These are phyloP conservation scores for Ovis aries DNA, from an alignment of 2,113 vertebrate genomes.

Conservation along the genomic window DNA sequence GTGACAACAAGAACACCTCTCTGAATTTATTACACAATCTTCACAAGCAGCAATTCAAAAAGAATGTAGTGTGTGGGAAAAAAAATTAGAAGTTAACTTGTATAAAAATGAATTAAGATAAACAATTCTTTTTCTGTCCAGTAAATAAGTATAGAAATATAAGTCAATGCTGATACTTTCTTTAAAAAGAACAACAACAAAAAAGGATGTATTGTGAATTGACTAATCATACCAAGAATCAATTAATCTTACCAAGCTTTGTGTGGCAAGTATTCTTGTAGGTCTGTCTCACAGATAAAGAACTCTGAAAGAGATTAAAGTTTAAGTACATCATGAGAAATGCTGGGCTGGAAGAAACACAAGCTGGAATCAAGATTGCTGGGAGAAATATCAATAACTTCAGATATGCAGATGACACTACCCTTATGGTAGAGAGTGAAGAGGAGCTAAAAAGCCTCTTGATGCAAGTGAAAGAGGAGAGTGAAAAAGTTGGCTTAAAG, in stretches of 20 bases:
- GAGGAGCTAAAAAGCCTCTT: too few relatives aligned
- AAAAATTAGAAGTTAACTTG: not conserved
- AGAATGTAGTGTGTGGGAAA: not conserved
- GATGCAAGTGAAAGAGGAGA: too few relatives aligned
- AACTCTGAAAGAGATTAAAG: not conserved
- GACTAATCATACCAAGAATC: not conserved
- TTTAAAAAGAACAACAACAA: not conserved
- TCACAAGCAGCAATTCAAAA: not conserved
- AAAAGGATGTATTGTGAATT: not conserved
- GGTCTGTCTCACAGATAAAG: not conserved
- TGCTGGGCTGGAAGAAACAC: too few relatives aligned
- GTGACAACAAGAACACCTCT: not conserved
- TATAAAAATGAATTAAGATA: not conserved
- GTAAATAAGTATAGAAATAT: not conserved
- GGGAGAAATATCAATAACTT: too few relatives aligned
- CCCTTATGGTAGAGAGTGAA: too few relatives aligned
- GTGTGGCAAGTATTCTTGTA: not conserved
- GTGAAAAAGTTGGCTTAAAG: too few relatives aligned
- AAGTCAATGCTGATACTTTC: not conserved
- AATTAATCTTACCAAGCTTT: not conserved
- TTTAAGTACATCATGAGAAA: not conserved
- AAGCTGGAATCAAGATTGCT: too few relatives aligned
- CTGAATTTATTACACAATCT: slow-evolving; percentile 1
- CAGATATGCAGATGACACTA: too few relatives aligned
- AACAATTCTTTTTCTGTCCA: not conserved